Percentiles rank a stretch among this genome's conserved stretches.
Evolutionary conservation across 92 coral and sea anemone genomes (phyloP).

Genomic region (Actinostola sp.): DNA sequence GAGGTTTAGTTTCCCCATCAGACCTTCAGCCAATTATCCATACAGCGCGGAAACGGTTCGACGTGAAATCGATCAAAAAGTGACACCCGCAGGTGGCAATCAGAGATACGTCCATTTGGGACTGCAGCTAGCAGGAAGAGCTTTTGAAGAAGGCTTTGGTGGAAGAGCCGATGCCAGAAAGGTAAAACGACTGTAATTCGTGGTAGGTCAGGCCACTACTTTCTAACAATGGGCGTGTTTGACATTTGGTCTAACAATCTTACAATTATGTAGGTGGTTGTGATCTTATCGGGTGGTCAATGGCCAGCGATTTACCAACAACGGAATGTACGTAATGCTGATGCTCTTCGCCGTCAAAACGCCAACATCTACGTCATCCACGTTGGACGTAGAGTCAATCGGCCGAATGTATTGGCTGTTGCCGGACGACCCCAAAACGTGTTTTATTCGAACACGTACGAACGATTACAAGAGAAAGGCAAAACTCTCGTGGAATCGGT

Average conservation of each 20-base stretch:
- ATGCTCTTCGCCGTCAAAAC: neutral
- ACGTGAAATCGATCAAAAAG: neutral
- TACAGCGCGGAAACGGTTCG: constrained; percentile 19
- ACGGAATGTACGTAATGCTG: neutral
- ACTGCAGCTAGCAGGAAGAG: neutral
- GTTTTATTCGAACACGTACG: constrained; percentile 10
- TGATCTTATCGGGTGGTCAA: neutral
- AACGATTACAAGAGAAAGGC: neutral
- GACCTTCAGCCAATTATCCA: neutral
- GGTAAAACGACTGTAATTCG: neutral
- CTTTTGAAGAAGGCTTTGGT: constrained; percentile 2
- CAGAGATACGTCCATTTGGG: constrained; percentile 4
- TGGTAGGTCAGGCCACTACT: neutral
- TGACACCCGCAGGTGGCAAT: neutral
- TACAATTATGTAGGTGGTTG: neutral
- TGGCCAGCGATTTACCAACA: neutral
- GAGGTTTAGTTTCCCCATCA: constrained; percentile 16
- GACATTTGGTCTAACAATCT: neutral
- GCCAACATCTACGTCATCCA: constrained; percentile 8
- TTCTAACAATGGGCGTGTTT: neutral
- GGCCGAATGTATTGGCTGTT: constrained; percentile 7
- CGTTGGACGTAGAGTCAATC: constrained; percentile 20
- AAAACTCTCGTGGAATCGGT: constrained; percentile 12
- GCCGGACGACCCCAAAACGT: constrained; percentile 36
- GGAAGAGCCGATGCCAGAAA: constrained; percentile 27